Evolutionary conservation across 2,888 invertebrate genomes (phyloP).

Genomic region (Perithous albicinctus): DNA sequence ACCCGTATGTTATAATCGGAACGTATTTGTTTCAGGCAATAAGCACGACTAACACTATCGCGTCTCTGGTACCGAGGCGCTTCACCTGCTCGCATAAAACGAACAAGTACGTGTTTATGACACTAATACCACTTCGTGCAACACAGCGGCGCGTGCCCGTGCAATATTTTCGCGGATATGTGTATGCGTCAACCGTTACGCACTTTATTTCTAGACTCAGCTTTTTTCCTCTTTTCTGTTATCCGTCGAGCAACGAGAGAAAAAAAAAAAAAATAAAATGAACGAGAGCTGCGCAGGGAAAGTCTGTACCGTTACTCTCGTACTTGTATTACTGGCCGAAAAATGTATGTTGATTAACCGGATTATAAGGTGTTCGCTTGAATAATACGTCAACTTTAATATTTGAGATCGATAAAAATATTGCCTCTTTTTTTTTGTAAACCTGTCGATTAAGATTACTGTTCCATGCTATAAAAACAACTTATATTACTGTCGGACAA

Average conservation of each 20-base stretch:
- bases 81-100: constrained; percentile 79
- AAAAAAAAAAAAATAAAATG: constrained; percentile 40
- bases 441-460: too few relatives aligned
- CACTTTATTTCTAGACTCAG: constrained; percentile 45
- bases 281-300: constrained; percentile 56
- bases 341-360: background rate
- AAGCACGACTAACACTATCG: constrained; percentile 77
- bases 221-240: constrained; percentile 53
- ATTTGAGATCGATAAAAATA: too few relatives aligned
- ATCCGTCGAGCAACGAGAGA: constrained; percentile 18
- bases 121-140: background rate
- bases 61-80: constrained; percentile 57
- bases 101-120: constrained; percentile 62
- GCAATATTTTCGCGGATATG: constrained; percentile 43
- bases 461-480: too few relatives aligned
- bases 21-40: constrained; percentile 83
- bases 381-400: background rate
- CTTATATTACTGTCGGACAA: too few relatives aligned
- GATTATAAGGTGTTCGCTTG: background rate
- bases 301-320: constrained; percentile 59
- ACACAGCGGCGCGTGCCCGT: constrained; percentile 49
- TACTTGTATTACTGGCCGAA: background rate
- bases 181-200: constrained; percentile 52
- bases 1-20: constrained; percentile 84
- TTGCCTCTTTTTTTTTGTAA: too few relatives aligned